Evolutionary conservation across 2,888 invertebrate species (phyloP), one percentile per base, ranked within the genome.

Genomic region (Drosophila affinis): DNA sequence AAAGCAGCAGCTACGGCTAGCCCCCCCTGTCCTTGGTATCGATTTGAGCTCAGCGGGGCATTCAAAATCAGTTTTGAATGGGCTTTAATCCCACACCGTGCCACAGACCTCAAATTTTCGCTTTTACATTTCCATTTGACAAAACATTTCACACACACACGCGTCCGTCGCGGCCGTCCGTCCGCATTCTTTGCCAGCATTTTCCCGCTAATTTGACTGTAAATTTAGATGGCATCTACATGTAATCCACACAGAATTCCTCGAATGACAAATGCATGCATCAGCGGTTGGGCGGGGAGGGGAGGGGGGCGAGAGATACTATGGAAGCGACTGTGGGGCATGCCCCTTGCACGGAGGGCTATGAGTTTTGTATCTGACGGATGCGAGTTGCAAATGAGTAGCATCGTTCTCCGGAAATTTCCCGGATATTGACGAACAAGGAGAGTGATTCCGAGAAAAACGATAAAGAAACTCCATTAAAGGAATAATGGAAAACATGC

Each of bases 191-290:
- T 76, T 62, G 24, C 27, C 59, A 47, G 52, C 65, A 47, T 56
- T 71, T 34, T 48, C 46, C 61, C 64, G 65, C 71, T 78, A 81
- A 81, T 78, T 78, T 75, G 53, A 49, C 52, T 59, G 72, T 60
- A 51, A 77, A 62, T 75, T 63, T 57, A 27, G 75, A 64, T 57
- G 45, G 44, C 54, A 59, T 62, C 48, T 45, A 39, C 52, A 67
- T 76, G 62, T 59, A 75, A 59, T 78, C 58, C 67, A 45, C 55
- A 45, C 14, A 39, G 70, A 67, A 65, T 78, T 74, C 55, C 47
- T 56, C 39, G 34, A 58, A 39, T 58, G 46, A 69, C 58, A 69
- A 27, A 64, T 63, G 24, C 24, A 27, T 46, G 17, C 17, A 18
- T 56, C 58, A 54, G 45, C 17, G 24, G 12, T 14, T 6, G 14